Conservation (phyloP, 2,888 invertebrate genomes). For the Parelbella ahira region DNA sequence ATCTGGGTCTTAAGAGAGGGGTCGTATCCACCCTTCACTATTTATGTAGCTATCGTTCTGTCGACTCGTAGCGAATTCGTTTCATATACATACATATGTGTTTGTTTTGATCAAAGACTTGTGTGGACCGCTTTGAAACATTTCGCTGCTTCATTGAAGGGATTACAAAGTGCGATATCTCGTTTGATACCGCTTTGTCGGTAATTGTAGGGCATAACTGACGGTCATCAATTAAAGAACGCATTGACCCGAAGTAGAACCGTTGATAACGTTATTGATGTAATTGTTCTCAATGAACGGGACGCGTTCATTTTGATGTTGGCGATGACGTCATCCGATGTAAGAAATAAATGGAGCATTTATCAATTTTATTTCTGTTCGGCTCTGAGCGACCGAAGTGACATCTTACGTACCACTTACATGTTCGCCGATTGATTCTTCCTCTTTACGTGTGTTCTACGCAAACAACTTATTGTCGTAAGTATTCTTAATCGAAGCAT, state of each 20-base stretch:
- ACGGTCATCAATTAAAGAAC: constrained; percentile 26
- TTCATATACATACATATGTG: constrained; percentile 36
- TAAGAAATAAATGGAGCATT: constrained; percentile 8
- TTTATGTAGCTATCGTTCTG: constrained; percentile 68
- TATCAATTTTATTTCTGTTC: constrained; percentile 2
- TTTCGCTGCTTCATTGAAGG: not conserved
- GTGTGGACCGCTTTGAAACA: constrained; percentile 3
- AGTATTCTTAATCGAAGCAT: no score
- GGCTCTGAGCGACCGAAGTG: no score
- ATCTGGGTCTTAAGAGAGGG: constrained; percentile 60
- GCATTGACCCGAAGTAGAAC: constrained; percentile 31
- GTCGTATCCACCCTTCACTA: constrained; percentile 44
- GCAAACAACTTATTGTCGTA: no score
- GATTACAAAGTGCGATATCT: constrained; percentile 12
- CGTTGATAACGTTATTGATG: constrained; percentile 36
- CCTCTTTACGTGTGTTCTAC: no score
- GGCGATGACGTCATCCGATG: constrained; percentile 10
- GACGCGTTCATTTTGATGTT: constrained; percentile 8
- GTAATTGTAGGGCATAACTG: constrained; percentile 27
- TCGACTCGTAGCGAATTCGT: constrained; percentile 42
- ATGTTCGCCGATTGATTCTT: no score
- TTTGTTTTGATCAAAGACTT: constrained; percentile 29
- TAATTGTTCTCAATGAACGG: constrained; percentile 31
- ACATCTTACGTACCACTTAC: no score
- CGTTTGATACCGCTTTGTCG: constrained; percentile 26